Conservation (phyloP, 2,797 vertebrate genomes). For the Acanthiza pusilla region DNA sequence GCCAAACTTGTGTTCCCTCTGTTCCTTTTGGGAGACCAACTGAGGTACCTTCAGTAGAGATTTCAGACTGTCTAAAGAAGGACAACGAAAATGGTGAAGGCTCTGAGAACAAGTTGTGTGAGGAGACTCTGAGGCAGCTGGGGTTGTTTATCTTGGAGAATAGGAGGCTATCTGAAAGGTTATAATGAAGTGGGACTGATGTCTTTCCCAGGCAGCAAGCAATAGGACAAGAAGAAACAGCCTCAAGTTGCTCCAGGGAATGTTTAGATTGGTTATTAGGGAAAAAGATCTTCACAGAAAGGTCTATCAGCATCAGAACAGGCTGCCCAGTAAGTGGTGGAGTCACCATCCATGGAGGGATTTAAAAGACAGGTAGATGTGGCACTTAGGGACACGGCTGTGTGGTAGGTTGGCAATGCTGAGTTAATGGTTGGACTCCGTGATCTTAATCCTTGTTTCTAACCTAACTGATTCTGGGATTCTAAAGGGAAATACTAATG, state of each 20-base stretch:
- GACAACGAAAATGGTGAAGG: neutral
- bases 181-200: neutral
- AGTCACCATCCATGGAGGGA: neutral
- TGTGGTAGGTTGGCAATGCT: neutral
- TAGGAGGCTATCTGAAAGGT: neutral
- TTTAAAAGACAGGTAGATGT: neutral
- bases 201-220: neutral
- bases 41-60: neutral
- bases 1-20: neutral
- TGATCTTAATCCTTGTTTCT: neutral
- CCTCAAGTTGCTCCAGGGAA: neutral
- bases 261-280: neutral
- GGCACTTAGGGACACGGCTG: neutral
- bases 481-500: neutral
- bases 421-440: neutral
- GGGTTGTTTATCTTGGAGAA: neutral
- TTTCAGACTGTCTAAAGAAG: neutral
- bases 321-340: neutral
- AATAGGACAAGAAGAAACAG: neutral
- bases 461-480: no score
- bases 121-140: neutral
- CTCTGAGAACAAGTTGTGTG: neutral
- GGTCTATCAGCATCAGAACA: no score
- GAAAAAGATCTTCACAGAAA: neutral
- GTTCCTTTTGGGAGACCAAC: neutral